Base-by-base conservation (phyloP, 2,888 invertebrate genomes). In the Lathronympha strigana region DNA sequence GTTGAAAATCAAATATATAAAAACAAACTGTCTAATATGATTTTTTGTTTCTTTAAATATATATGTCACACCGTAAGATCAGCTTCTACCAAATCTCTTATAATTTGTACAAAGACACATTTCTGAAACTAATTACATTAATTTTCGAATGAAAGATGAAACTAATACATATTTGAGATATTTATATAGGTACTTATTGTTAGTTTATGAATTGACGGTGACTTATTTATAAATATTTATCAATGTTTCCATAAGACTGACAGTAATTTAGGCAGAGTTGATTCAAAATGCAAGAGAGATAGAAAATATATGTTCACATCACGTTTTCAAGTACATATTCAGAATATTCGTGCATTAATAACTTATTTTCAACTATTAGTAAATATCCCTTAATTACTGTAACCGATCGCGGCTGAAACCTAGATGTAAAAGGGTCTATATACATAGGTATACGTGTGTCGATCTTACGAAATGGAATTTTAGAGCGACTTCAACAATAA, bases 251-350 rank as follows among this genome's bases (percentile, higher is more conserved):
- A 57, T 45, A 57, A 57, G 43, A 31, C 57, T 31, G 45, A 54
- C 53, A 54, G 38, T 40, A 31, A 45, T 57, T 57, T 57, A 45
- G 43, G 57, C 43, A 43, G 19, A 45, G 13, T 28, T 43, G 53
- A 15, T 19, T 36, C 2, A 28, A 55, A 31, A 57, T 57, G 43
- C 43, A 19, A 43, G 5, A 40, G 23, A 43, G 40, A 13, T 55
- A 55, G 28, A 57, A 57, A 57, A 57, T 31, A 57, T 57, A 57
- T 5, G 38, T 17, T 17, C 38, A 55, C 53, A 43, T 43, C 11
- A 28, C n/a, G 13, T 19, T 31, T 28, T 57, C 11, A 54, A 28
- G 19, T 53, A 57, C 40, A 28, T 43, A 28, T 13, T 43, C 43
- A 43, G 40, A 55, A 19, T 28, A 55, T 43, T 38, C n/a, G 54